Percentiles rank a stretch among this genome's conserved stretches.
These are phyloP conservation scores for Chironex yamaguchii DNA, from an alignment of 30 jellyfish, hydroid and myxozoan genomes.

Conservation along the genomic window DNA sequence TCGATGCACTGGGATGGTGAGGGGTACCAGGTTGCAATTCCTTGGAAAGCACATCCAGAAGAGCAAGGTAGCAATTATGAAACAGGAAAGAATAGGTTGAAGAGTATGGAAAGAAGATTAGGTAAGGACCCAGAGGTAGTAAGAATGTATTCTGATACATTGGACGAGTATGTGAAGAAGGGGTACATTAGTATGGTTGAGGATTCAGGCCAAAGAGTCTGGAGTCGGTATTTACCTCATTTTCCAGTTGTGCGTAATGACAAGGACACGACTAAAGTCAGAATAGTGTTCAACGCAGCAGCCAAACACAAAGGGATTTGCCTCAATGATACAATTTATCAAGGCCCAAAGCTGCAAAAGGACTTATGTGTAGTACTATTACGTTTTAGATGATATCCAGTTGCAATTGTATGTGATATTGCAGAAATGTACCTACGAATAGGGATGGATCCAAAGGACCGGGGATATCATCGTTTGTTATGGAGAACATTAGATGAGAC, in stretches of 20 bases:
- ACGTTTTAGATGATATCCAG: slow-evolving; percentile 13
- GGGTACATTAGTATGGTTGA: not conserved
- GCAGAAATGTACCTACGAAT: slow-evolving; percentile 53
- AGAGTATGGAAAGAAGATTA: not conserved
- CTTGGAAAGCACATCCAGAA: slow-evolving; percentile 16
- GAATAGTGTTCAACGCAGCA: slow-evolving; percentile 40
- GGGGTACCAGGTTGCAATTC: slow-evolving; percentile 22
- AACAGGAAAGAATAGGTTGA: not conserved
- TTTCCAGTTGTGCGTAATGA: slow-evolving; percentile 14
- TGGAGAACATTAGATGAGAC: slow-evolving; percentile 39
- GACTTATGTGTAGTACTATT: not conserved
- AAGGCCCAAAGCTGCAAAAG: slow-evolving; percentile 19
- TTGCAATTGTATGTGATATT: slow-evolving; percentile 6
- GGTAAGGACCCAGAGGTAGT: not conserved
- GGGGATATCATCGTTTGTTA: slow-evolving; percentile 16
- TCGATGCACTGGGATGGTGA: not conserved
- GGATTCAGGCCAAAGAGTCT: not conserved
- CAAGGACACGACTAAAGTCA: slow-evolving; percentile 12
- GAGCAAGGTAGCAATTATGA: not conserved
- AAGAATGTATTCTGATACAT: not conserved
- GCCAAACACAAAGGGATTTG: not conserved
- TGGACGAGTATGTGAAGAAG: not conserved
- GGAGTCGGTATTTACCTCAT: slow-evolving; percentile 39
- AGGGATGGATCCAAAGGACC: not conserved
- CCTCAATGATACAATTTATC: not conserved